These are phyloP conservation scores for Paratilapia polleni DNA, from an alignment of 2,113 vertebrate genomes.

Conservation along the genomic window DNA sequence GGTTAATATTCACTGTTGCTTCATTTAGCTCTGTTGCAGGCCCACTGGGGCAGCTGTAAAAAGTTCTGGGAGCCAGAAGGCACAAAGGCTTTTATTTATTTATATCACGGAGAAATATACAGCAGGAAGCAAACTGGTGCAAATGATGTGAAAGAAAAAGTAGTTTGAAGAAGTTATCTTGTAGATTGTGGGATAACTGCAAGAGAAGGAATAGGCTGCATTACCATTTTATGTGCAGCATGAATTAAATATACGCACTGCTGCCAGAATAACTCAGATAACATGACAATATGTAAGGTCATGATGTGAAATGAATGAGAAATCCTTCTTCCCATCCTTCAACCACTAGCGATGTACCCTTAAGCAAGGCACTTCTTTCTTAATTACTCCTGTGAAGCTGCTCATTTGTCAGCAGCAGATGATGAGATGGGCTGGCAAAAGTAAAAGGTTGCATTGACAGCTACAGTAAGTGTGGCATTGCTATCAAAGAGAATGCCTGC, in stretches of 20 bases:
- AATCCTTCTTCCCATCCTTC: constrained; percentile 30
- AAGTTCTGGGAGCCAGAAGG: constrained; percentile 69
- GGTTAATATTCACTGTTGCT: constrained; percentile 75
- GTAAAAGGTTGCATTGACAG: constrained; percentile 48
- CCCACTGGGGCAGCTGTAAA: constrained; percentile 62
- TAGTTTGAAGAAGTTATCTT: constrained; percentile 45
- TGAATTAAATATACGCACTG: constrained; percentile 67
- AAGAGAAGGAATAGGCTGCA: constrained; percentile 44
- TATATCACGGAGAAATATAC: constrained; percentile 65
- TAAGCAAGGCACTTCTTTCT: constrained; percentile 64
- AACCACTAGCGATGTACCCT: constrained; percentile 37
- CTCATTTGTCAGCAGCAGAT: constrained; percentile 56
- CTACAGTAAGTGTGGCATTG: constrained; percentile 30
- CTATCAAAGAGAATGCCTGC: constrained; percentile 49
- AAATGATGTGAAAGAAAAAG: constrained; percentile 56
- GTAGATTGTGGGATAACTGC: constrained; percentile 46
- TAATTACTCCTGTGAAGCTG: constrained; percentile 60
- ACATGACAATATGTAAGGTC: constrained; percentile 62
- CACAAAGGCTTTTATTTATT: constrained; percentile 76
- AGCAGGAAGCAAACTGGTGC: constrained; percentile 66
- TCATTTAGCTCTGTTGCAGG: constrained; percentile 70
- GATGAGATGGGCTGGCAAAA: constrained; percentile 35
- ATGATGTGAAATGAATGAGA: constrained; percentile 55
- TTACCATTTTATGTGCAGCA: constrained; percentile 63
- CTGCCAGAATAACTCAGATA: constrained; percentile 55